A percentile compares a stretch with the other conserved stretches of the same genome.
Conservation (phyloP, 2,888 invertebrate species). For the Hypena proboscidalis region DNA sequence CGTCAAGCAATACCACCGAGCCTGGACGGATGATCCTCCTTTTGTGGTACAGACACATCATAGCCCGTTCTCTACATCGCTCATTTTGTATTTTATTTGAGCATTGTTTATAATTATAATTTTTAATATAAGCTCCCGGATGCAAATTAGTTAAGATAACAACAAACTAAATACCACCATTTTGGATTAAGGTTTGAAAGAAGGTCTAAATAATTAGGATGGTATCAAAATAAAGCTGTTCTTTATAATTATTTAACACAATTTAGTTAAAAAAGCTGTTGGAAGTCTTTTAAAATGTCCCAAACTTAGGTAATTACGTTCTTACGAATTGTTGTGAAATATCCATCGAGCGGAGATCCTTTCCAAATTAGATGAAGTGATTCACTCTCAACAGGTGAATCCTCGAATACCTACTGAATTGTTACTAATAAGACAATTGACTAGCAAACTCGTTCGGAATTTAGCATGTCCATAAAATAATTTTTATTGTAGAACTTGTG, state of each 20-base stretch:
- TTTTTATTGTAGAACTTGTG: not conserved
- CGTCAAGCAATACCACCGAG: too few relatives aligned
- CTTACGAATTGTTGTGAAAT: constrained; percentile 42
- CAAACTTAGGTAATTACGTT: constrained; percentile 45
- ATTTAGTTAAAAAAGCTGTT: constrained; percentile 50
- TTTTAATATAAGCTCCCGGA: too few relatives aligned
- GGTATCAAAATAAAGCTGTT: constrained; percentile 5
- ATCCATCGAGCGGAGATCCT: constrained; percentile 21
- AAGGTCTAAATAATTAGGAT: too few relatives aligned
- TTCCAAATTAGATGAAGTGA: constrained; percentile 41
- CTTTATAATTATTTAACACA: constrained; percentile 8
- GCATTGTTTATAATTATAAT: too few relatives aligned
- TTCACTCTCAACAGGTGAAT: constrained; percentile 43
- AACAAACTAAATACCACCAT: too few relatives aligned
- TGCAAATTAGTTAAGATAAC: too few relatives aligned
- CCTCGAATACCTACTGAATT: constrained; percentile 33
- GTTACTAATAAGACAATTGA: constrained; percentile 20
- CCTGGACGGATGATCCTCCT: too few relatives aligned
- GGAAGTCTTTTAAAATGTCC: constrained; percentile 38
- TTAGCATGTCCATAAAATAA: not conserved
- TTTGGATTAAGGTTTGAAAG: too few relatives aligned
- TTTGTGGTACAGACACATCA: too few relatives aligned
- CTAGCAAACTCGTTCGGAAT: constrained; percentile 4
- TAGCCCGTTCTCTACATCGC: too few relatives aligned
- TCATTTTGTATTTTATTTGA: too few relatives aligned